Percentiles rank a stretch among this genome's conserved stretches.
Evolutionary conservation across 2,113 vertebrate species (phyloP).

Genomic region (Macquaria ambigua): DNA sequence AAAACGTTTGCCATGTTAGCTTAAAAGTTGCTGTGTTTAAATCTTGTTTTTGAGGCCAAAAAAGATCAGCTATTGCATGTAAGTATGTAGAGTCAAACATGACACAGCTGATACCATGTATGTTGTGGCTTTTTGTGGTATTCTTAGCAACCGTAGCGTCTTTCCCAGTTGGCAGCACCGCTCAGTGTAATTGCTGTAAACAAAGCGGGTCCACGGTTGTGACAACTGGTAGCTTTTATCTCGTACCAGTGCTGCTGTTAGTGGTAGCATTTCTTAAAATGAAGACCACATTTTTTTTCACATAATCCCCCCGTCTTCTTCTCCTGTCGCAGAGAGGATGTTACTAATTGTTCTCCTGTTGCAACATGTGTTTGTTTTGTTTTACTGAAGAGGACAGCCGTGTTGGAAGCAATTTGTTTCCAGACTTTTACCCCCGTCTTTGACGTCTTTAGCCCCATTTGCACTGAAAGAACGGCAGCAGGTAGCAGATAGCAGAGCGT

Average conservation of each 20-base stretch:
- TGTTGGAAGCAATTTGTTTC: slow-evolving; percentile 51
- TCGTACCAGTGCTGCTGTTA: slow-evolving; percentile 33
- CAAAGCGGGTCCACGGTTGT: slow-evolving; percentile 43
- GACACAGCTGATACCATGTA: slow-evolving; percentile 4
- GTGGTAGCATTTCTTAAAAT: slow-evolving; percentile 40
- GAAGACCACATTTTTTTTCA: slow-evolving; percentile 50
- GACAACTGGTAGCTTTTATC: slow-evolving; percentile 56
- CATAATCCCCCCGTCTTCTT: slow-evolving; percentile 11
- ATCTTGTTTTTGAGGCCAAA: not conserved
- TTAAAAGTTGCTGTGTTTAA: not conserved
- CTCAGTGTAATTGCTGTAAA: slow-evolving; percentile 48
- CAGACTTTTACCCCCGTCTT: not conserved
- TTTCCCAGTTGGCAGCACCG: slow-evolving; percentile 28
- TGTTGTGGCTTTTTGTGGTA: not conserved
- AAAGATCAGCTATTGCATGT: too few relatives aligned
- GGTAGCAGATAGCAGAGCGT: not conserved
- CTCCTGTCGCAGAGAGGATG: slow-evolving; percentile 34
- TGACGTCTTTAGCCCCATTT: slow-evolving; percentile 21
- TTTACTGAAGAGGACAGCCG: slow-evolving; percentile 29
- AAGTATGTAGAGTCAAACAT: not conserved
- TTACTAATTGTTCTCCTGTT: slow-evolving; percentile 51
- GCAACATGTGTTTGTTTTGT: slow-evolving; percentile 43
- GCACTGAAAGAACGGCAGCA: not conserved
- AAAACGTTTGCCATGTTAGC: not conserved
- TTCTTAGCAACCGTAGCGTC: not conserved